Evolutionary conservation across 2,888 invertebrate genomes (phyloP).

Genomic region (Nymphalis polychloros): DNA sequence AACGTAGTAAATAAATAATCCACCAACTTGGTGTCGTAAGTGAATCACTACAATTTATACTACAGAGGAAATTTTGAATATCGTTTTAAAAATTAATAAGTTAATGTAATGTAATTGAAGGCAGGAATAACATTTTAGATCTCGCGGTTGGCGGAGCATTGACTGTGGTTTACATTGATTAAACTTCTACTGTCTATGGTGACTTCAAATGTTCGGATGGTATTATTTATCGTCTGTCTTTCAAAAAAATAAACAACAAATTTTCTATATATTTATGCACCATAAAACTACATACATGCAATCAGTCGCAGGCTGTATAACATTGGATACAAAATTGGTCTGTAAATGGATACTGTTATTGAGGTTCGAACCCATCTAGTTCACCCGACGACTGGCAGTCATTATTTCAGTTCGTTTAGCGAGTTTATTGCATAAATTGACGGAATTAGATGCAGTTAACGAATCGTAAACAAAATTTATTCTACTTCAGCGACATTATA

Average conservation of each 20-base stretch:
- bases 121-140: too few relatives aligned
- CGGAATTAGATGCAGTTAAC: not conserved
- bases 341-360: slow-evolving; percentile 3
- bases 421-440: not conserved
- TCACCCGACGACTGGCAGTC: slow-evolving; percentile 1
- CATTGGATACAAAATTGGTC: not conserved
- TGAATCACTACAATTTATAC: too few relatives aligned
- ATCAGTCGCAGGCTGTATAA: slow-evolving; percentile 2
- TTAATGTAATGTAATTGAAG: too few relatives aligned
- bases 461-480: not conserved
- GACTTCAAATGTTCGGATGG: too few relatives aligned
- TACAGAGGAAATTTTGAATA: too few relatives aligned
- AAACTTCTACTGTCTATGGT: too few relatives aligned
- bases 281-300: not conserved
- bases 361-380: not conserved
- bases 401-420: not conserved
- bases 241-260: not conserved
- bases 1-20: too few relatives aligned
- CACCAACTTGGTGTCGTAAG: too few relatives aligned
- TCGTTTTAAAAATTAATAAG: too few relatives aligned
- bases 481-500: not conserved
- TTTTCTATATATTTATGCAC: not conserved
- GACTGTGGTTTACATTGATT: too few relatives aligned
- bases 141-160: too few relatives aligned
- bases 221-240: too few relatives aligned